Base-by-base conservation (phyloP, 1,140 invertebrate species). In the Procambarus virginalis region DNA sequence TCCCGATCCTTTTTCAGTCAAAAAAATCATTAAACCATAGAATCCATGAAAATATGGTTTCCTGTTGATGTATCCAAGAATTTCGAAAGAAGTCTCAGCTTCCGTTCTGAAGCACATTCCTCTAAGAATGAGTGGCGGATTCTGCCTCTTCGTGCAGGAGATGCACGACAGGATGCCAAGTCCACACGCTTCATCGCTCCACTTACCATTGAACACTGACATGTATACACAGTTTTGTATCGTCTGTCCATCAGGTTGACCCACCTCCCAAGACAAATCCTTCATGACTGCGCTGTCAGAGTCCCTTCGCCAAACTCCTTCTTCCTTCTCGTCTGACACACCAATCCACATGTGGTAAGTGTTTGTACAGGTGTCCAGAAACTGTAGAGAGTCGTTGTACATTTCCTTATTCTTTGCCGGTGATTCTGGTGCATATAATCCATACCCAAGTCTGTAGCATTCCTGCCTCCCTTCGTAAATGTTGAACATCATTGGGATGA, bases 41-140 rank as follows among this genome's bases (percentile, higher is more conserved):
- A 87, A 82, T 3, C 90, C 90, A 78, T 91, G 90, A 46, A 91
- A 91, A 70, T 87, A 91, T 2, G 90, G 90, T 10, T 70, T 75
- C 5, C 34, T 48, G 49, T 84, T 86, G 45, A 73, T 60, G 70
- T 91, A 91, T 17, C 90, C 90, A 5, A 87, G 84, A 22, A 91
- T 49, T 58, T 91, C 84, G 49, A 86, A 86, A n/a, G 68, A 55
- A n/a, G 84, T 82, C 49, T 87, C 79, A 3, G 79, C 80, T 49
- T 87, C 58, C 34, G 46, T 82, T 12, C 64, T 75, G n/a, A 86
- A 86, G 34, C 90, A 91, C 68, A 91, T 84, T 2, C 90, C 90
- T 76, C 86, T 81, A 17, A 91, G 79, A 12, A 68, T 70, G 12
- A 91, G 79, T 0, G 86, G 86, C 20, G 78, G 86, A 17, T 80